Percentiles rank a stretch among this genome's conserved stretches.
Evolutionary conservation across 2,797 vertebrate genomes (phyloP).

Genomic region (Acanthurus leucopareius): DNA sequence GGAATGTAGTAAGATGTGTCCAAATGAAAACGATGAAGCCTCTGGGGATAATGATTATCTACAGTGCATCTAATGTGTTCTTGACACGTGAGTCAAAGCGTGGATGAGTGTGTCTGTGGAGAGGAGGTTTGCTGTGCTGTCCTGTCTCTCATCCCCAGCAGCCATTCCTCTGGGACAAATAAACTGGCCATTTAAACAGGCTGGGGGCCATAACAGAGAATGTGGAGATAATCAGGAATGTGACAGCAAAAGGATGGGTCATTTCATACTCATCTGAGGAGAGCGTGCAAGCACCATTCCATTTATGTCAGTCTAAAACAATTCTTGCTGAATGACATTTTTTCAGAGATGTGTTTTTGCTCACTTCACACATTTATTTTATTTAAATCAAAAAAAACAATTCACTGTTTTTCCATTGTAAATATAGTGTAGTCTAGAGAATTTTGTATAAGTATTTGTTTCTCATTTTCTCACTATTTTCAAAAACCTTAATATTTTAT

Average conservation of each 20-base stretch:
- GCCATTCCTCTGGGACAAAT: slow-evolving; percentile 29
- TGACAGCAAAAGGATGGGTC: slow-evolving; percentile 7
- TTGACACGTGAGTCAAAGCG: neutral
- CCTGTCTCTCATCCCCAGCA: slow-evolving; percentile 1
- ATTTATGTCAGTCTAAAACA: neutral
- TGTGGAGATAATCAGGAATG: slow-evolving; percentile 58
- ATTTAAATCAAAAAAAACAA: neutral
- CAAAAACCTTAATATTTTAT: neutral
- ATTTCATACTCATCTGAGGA: slow-evolving; percentile 1
- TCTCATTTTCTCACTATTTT: neutral
- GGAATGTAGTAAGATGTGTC: no score
- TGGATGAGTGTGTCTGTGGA: neutral
- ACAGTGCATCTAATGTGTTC: neutral
- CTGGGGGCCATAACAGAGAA: slow-evolving; percentile 2
- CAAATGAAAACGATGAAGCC: neutral
- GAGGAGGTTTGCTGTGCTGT: neutral
- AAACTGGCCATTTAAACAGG: slow-evolving; percentile 23
- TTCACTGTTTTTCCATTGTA: neutral
- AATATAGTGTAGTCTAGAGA: neutral
- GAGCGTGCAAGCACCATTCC: no score
- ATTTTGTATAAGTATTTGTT: neutral
- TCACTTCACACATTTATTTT: neutral
- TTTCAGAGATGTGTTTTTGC: neutral
- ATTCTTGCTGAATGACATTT: neutral
- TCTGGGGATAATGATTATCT: neutral